Evolutionary conservation across 1,140 invertebrate genomes (phyloP).

Genomic region (Tachypleus tridentatus): DNA sequence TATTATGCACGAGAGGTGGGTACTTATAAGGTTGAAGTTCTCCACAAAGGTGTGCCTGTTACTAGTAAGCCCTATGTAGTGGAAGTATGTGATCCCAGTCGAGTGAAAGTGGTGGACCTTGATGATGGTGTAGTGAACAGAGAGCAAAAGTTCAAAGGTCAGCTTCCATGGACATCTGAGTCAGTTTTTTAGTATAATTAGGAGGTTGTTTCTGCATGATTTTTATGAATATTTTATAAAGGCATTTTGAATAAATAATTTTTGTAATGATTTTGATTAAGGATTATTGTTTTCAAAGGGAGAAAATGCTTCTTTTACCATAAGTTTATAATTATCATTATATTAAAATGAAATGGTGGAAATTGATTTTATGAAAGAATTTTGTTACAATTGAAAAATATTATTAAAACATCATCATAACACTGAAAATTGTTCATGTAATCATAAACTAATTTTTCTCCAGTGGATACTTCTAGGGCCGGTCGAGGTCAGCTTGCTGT

Average conservation of each 20-base stretch:
- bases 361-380: no score
- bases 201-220: not conserved
- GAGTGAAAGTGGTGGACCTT: constrained; percentile 62
- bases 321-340: constrained; percentile 10
- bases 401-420: no score
- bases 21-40: constrained; percentile 44
- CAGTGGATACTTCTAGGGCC: constrained; percentile 51
- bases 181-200: not conserved
- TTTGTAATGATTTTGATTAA: constrained; percentile 4
- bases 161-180: constrained; percentile 12
- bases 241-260: not conserved
- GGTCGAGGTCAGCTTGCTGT: constrained; percentile 70
- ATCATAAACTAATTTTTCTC: constrained; percentile 29
- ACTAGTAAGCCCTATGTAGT: constrained; percentile 52
- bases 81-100: constrained; percentile 71
- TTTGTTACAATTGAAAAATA: no score
- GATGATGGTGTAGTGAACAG: constrained; percentile 68
- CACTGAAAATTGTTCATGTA: no score
- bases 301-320: constrained; percentile 9
- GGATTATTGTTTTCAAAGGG: not conserved
- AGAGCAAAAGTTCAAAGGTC: constrained; percentile 62
- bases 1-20: constrained; percentile 42
- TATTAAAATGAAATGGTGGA: no score
- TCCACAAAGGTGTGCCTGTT: constrained; percentile 41
- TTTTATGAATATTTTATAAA: not conserved